phyloP scores from a whole-genome alignment of 2,113 vertebrate species.

The Neogobius melanostomus region DNA sequence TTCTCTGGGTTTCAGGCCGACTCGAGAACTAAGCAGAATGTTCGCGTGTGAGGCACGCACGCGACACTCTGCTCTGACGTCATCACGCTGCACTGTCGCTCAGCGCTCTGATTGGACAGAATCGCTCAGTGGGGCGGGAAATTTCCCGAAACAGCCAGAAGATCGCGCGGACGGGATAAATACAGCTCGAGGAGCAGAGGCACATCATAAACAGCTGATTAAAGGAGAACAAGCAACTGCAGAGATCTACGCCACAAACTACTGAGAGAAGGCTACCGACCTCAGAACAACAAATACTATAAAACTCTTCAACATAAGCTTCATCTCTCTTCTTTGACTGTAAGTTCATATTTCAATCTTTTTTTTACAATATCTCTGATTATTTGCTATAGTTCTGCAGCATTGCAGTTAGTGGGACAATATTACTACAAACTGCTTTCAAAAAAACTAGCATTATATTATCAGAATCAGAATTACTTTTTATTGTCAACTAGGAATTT shows the following conservation, averaged over 20 bases:
- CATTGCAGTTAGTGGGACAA: too few relatives aligned
- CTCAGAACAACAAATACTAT: not conserved
- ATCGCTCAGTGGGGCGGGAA: not conserved
- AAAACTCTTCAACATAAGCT: too few relatives aligned
- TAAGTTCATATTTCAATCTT: too few relatives aligned
- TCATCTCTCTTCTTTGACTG: too few relatives aligned
- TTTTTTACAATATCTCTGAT: too few relatives aligned
- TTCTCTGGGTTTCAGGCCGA: not conserved
- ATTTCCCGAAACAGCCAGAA: slow-evolving; percentile 1
- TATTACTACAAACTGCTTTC: too few relatives aligned
- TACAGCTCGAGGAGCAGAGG: not conserved
- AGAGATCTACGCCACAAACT: not conserved
- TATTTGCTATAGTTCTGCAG: too few relatives aligned
- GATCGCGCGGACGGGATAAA: not conserved
- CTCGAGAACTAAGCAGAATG: not conserved
- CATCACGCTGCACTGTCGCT: not conserved
- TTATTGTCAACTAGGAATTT: too few relatives aligned
- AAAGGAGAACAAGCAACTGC: not conserved
- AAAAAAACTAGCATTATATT: too few relatives aligned
- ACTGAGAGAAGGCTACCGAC: not conserved
- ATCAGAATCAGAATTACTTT: too few relatives aligned
- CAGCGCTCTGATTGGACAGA: not conserved
- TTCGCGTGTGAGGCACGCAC: not conserved
- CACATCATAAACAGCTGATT: not conserved
- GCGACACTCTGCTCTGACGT: not conserved